Base-by-base conservation (phyloP, 2,888 invertebrate species). In the Stegana nigrithorax region DNA sequence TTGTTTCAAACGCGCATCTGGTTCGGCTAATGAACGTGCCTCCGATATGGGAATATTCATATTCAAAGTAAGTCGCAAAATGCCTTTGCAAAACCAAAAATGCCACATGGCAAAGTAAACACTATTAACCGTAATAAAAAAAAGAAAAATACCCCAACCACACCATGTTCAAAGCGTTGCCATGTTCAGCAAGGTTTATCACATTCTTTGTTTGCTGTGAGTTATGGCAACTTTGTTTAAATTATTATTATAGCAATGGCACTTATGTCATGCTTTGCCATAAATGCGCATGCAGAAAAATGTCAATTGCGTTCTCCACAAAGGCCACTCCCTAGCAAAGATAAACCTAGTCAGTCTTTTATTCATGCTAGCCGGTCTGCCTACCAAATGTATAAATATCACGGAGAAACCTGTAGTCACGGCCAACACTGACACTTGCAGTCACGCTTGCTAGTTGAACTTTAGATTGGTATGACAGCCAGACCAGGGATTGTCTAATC, bases 1-100 rank as follows among this genome's bases (percentile, higher is more conserved):
- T 80, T 90, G 90, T 82, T 90, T 90, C 83, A 88, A 90, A 77
- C 85, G 89, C 70, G 89, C 89, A 62, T 88, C 89, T 27, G 89
- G 89, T 61, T 86, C 88, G 60, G 84, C 84, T 19, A 84, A 83
- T 66, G 85, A 85, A 71, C 81, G 86, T 67, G 88, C 89, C 66
- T 89, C 90, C 14, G 89, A 90, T 79, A 90, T 90, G 90, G 90
- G 90, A 67, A 89, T 89, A 83, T 90, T 90, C 81, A 88, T 90
- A 71, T 90, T 90, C 85, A 90, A 90, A 86, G 88, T 88, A 81
- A 83, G 85, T 82, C 27, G 44, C 7, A 39, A 23, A 39, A 2
- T 14, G 6, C 2, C n/a, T 14, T 2, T 6, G 27, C 12, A 29
- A 27, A 57, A 8, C 4, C 45, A 32, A 32, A 36, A 50, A 60